These are phyloP conservation scores for Axea sp. DNA, from an alignment of 2,888 invertebrate genomes.

Conservation along the genomic window DNA sequence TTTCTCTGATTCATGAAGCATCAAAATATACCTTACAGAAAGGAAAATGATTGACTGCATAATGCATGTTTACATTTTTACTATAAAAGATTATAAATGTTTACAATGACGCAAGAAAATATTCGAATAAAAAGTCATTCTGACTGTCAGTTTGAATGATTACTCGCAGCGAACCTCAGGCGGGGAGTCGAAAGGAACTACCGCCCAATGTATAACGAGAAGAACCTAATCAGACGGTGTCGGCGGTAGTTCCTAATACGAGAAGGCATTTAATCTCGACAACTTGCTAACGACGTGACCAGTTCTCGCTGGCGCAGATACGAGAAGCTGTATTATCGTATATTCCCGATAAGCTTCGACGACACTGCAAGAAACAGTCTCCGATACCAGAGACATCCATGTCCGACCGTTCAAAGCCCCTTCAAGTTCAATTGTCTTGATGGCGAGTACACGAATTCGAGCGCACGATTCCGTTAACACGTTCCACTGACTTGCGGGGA, in stretches of 20 bases:
- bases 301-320: slow-evolving; percentile 66
- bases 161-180: slow-evolving; percentile 5
- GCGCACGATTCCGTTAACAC: slow-evolving; percentile 58
- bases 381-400: slow-evolving; percentile 70
- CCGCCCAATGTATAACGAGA: slow-evolving; percentile 37
- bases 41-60: too few species aligned
- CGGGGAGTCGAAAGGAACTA: slow-evolving; percentile 10
- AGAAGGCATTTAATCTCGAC: slow-evolving; percentile 78
- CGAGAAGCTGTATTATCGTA: slow-evolving; percentile 67
- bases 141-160: slow-evolving; percentile 29
- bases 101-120: too few species aligned
- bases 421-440: slow-evolving; percentile 62
- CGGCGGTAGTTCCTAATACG: slow-evolving; percentile 75
- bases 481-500: slow-evolving; percentile 49
- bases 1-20: too few species aligned
- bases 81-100: too few species aligned
- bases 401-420: slow-evolving; percentile 63
- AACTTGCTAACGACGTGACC: slow-evolving; percentile 79
- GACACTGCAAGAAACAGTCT: slow-evolving; percentile 75
- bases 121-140: too few species aligned
- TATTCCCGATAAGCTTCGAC: slow-evolving; percentile 77
- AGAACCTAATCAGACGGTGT: slow-evolving; percentile 74
- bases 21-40: too few species aligned
- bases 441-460: slow-evolving; percentile 43
- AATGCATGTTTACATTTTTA: too few species aligned